Evolutionary conservation across 2,113 vertebrate species (phyloP), one percentile per base, ranked within the genome.

Genomic region (Phoenicopterus ruber): DNA sequence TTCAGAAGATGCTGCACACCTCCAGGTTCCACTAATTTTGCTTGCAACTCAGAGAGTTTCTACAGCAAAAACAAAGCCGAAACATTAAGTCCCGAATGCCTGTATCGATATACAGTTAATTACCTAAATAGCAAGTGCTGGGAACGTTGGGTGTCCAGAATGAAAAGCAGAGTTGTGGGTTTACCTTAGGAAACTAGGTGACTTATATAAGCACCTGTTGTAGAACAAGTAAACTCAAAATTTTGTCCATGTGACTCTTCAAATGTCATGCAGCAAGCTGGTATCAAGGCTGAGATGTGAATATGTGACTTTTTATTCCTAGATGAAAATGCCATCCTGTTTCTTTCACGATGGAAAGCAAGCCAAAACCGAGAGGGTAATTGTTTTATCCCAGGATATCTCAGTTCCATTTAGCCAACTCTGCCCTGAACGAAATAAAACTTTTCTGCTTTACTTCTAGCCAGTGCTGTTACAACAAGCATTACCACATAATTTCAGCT

Each of bases 401-500:
- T 89, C 86, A 71, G 81, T 78, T 84, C 49, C 52, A 76, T 88
- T 93, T 79, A 93, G 83, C 63, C 74, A 73, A 72, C 67, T 69
- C 82, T 86, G 86, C 73, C 76, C 70, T 70, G 74, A 92, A 10
- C 8, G 82, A 90, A 94, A 88, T 85, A 89, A 94, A 89, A 95
- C 72, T 87, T 91, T 70, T 74, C 76, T 0, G 0, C 66, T 96
- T 95, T 92, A 47, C 61, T 85, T 95, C 93, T 86, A 87, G 59
- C 84, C 88, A 47, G 67, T 59, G 26, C 88, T 83, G 78, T 93
- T 95, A 82, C 50, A 94, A 95, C 46, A 73, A 73, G 61, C 62
- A 66, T 84, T 93, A 92, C 79, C 69, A 82, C 88, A 77, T 90
- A 94, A 95, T 96, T 95, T 96, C 91, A 96, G 79, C 73, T 81